Percentiles rank a stretch among this genome's conserved stretches.
These are phyloP conservation scores for Gryllus bimaculatus DNA, from an alignment of 1,140 invertebrate species.

Conservation along the genomic window DNA sequence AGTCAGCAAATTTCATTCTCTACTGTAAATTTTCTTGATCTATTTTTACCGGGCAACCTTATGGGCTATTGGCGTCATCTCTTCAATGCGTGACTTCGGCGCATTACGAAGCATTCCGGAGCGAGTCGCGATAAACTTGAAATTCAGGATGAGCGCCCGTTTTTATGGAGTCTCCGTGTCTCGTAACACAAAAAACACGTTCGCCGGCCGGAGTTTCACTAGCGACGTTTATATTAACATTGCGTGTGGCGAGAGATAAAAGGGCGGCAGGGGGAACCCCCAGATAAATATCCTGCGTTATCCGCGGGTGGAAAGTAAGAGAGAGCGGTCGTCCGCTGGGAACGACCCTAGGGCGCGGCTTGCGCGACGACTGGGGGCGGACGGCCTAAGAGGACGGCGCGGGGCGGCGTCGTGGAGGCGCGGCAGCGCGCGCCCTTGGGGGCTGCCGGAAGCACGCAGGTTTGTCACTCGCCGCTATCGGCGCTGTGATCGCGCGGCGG, in stretches of 20 bases:
- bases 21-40: too few relatives aligned
- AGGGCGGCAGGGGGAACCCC: background rate
- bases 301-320: too few relatives aligned
- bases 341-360: too few relatives aligned
- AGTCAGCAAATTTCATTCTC: too few relatives aligned
- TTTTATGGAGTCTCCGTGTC: background rate
- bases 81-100: background rate
- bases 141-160: background rate
- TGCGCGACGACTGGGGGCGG: too few relatives aligned
- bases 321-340: too few relatives aligned
- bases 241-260: background rate
- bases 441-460: background rate
- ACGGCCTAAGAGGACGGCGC: too few relatives aligned
- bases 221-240: constrained; percentile 1
- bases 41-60: background rate
- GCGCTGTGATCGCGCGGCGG: background rate
- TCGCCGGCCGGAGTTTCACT: background rate
- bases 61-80: background rate
- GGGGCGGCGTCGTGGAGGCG: background rate
- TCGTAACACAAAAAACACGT: constrained; percentile 2
- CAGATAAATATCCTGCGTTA: background rate
- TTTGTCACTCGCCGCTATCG: background rate
- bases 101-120: background rate
- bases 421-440: background rate
- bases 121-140: background rate